Conservation (phyloP, 53 echinoderm and acorn worm genomes). For the Holothuria leucospilota region DNA sequence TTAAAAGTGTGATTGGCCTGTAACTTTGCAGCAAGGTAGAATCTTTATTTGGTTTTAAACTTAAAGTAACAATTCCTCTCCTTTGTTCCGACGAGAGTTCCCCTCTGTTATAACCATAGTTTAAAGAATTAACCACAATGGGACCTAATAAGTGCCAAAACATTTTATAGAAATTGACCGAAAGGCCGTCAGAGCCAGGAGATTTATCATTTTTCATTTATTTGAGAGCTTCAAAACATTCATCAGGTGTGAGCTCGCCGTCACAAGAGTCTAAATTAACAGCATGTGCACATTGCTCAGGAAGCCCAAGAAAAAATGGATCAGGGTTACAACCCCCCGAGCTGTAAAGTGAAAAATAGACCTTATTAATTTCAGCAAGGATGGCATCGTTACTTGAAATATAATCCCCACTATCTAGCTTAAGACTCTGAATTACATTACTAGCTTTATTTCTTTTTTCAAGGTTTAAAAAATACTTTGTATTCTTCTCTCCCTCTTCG, state of each 20-base stretch:
- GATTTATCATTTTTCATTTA: constrained; percentile 54
- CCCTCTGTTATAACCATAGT: constrained; percentile 54
- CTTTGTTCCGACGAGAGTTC: constrained; percentile 51
- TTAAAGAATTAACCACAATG: constrained; percentile 48
- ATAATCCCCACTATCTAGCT: background rate
- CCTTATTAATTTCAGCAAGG: background rate
- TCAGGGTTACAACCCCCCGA: background rate
- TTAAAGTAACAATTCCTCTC: constrained; percentile 60
- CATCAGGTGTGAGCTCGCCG: background rate
- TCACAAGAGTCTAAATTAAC: background rate
- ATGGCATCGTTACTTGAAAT: background rate
- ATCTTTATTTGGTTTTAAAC: constrained; percentile 62
- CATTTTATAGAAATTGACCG: constrained; percentile 61
- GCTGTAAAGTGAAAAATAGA: constrained; percentile 8
- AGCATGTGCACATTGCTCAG: no score
- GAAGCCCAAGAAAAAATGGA: background rate
- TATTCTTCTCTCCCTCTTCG: no score
- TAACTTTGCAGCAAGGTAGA: constrained; percentile 55
- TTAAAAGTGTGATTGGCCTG: constrained; percentile 69
- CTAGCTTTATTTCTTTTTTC: no score
- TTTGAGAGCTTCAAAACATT: background rate
- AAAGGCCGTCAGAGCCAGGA: constrained; percentile 70
- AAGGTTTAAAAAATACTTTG: no score
- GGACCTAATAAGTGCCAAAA: constrained; percentile 55
- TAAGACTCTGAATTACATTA: no score